A percentile compares a stretch with the other conserved stretches of the same genome.
Conservation (phyloP, 2,113 vertebrate species). For the Hemicordylus capensis region DNA sequence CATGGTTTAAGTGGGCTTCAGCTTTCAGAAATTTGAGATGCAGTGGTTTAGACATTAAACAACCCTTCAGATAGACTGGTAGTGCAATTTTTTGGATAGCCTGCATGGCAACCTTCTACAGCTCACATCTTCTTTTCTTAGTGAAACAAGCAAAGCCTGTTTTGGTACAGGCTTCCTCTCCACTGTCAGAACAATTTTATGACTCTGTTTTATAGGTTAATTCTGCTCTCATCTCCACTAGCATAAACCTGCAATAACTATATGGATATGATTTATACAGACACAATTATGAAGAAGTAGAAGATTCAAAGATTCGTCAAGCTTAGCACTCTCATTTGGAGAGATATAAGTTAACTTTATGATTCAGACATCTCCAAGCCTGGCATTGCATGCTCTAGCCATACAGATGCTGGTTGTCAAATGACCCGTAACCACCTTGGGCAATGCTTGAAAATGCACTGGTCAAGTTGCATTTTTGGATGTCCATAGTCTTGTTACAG, state of each 20-base stretch:
- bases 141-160: no score
- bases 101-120: background rate
- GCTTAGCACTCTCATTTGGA: background rate
- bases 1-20: background rate
- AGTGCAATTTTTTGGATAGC: background rate
- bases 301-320: background rate
- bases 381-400: background rate
- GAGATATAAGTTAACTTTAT: background rate
- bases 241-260: slow-evolving; percentile 14
- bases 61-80: background rate
- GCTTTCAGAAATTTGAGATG: background rate
- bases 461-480: no score
- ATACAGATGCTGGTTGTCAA: background rate
- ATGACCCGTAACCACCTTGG: background rate
- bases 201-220: background rate
- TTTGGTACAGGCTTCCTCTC: background rate
- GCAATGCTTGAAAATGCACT: background rate
- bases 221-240: slow-evolving; percentile 1
- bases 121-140: background rate
- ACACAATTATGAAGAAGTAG: background rate
- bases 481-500: background rate
- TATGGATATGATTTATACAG: background rate
- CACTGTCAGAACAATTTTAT: background rate
- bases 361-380: background rate
- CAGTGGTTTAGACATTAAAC: background rate